phyloP scores from a whole-genome alignment of 2,797 vertebrate species.

The Pseudomugil gertrudae region DNA sequence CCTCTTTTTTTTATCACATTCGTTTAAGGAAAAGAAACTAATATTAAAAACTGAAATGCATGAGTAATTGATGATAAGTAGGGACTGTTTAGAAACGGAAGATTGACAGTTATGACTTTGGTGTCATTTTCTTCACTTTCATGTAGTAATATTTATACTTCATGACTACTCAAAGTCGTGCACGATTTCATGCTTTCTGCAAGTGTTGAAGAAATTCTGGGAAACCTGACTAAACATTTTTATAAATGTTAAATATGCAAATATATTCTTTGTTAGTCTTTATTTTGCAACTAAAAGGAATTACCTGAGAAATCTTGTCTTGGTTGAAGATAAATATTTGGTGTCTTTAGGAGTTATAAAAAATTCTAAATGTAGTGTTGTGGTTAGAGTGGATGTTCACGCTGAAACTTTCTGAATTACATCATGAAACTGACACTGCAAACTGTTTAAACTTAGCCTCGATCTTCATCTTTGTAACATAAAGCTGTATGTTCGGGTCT shows the following conservation, averaged over 20 bases:
- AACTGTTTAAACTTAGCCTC: neutral
- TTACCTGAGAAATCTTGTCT: neutral
- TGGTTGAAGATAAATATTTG: slow-evolving; percentile 12
- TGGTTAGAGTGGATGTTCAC: slow-evolving; percentile 13
- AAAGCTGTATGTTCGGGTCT: slow-evolving; percentile 60
- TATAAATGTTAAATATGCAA: slow-evolving; percentile 40
- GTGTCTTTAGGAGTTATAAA: neutral
- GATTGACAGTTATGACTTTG: slow-evolving; percentile 43
- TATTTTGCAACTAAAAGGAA: slow-evolving; percentile 9
- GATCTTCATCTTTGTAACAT: slow-evolving; percentile 36
- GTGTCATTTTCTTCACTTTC: slow-evolving; percentile 51
- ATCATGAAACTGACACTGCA: slow-evolving; percentile 3
- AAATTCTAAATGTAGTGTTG: neutral
- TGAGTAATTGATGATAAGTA: slow-evolving; percentile 14
- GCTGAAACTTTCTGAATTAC: slow-evolving; percentile 7
- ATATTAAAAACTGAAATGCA: slow-evolving; percentile 1
- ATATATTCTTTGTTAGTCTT: slow-evolving; percentile 40
- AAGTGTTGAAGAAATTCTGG: slow-evolving; percentile 40
- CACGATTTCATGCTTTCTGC: slow-evolving; percentile 51
- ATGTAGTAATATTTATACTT: slow-evolving; percentile 56
- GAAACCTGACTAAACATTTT: slow-evolving; percentile 39
- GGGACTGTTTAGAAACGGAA: slow-evolving; percentile 23
- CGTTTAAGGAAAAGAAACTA: slow-evolving; percentile 16
- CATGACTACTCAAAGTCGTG: slow-evolving; percentile 59
- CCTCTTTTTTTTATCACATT: slow-evolving; percentile 2